Base-by-base conservation (phyloP, 1,140 invertebrate genomes). In the Penaeus indicus region DNA sequence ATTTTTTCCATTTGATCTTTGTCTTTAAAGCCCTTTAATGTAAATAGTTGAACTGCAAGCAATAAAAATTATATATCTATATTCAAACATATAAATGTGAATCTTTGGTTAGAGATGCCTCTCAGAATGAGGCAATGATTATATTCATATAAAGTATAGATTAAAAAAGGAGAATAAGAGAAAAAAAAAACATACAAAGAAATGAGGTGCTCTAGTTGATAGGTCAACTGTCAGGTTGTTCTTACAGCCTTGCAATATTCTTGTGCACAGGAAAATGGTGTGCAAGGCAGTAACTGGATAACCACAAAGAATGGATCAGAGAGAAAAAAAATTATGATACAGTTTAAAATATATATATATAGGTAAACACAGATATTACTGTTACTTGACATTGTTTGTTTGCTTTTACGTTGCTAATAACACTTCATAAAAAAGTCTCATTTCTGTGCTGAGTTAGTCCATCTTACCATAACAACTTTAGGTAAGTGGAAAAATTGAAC, bases 71-170 rank as follows among this genome's bases (percentile, higher is more conserved):
- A 88, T 88, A 88, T 88, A 64, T 88, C 72, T 88, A 79, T 86
- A 84, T 84, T 47, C 64, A 88, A 84, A 84, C 72, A 88, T 83
- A 83, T 88, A 88, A 87, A 87, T 87, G 85, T 87, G 85, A 88
- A 88, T 88, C 87, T 88, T 88, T 88, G 87, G 87, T 88, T 88
- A 88, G 87, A 88, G 79, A 84, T 88, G 75, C 87, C 87, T 88
- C 82, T 63, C 38, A 64, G 27, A 77, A 88, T 38, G 87, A 88
- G 87, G 87, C 87, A 84, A 84, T 78, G 75, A 84, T 82, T 61
- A 78, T 78, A 78, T 77, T 54, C 54, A 54, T 54, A 54, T 54
- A 54, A 54, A 54, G 54, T 54, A 54, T 54, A 54, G 54, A 54
- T 54, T 54, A 54, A 54, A 54, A 42, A 54, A 54, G 54, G 54